Conservation (phyloP, 2,113 vertebrate species). For the Spermophilus dauricus region DNA sequence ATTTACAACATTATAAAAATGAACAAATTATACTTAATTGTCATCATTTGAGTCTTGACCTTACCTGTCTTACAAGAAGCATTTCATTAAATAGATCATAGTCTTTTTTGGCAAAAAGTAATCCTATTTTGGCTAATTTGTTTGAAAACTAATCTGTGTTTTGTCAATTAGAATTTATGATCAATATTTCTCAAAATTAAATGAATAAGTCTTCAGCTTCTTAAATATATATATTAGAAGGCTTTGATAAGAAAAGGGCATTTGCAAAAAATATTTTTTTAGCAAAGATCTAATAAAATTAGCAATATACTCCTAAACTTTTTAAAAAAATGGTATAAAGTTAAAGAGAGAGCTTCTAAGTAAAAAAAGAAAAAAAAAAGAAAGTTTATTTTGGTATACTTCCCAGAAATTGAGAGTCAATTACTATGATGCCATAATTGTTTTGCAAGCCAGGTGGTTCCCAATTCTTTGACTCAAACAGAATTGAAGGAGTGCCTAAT, state of each 20-base stretch:
- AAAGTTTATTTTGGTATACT: background rate
- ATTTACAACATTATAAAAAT: conserved; percentile 35
- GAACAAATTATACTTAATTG: background rate
- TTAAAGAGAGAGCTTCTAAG: background rate
- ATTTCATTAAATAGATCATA: conserved; percentile 34
- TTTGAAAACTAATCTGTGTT: conserved; percentile 32
- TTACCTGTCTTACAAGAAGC: background rate
- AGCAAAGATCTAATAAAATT: background rate
- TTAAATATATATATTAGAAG: background rate
- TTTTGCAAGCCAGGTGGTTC: conserved; percentile 9
- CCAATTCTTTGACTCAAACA: conserved; percentile 14
- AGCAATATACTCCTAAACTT: background rate
- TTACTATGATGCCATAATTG: conserved; percentile 10
- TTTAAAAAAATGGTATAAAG: too few relatives aligned
- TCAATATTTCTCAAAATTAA: background rate
- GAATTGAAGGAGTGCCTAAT: background rate
- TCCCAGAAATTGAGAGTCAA: conserved; percentile 6
- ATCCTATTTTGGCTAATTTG: background rate
- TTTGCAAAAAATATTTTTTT: background rate
- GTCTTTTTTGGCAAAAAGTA: background rate
- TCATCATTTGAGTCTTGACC: background rate
- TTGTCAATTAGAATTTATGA: background rate
- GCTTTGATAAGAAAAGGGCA: background rate
- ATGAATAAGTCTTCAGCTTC: background rate
- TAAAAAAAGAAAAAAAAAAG: background rate